phyloP scores from a whole-genome alignment of 2,888 invertebrate genomes.

The Thymelicus lineola region DNA sequence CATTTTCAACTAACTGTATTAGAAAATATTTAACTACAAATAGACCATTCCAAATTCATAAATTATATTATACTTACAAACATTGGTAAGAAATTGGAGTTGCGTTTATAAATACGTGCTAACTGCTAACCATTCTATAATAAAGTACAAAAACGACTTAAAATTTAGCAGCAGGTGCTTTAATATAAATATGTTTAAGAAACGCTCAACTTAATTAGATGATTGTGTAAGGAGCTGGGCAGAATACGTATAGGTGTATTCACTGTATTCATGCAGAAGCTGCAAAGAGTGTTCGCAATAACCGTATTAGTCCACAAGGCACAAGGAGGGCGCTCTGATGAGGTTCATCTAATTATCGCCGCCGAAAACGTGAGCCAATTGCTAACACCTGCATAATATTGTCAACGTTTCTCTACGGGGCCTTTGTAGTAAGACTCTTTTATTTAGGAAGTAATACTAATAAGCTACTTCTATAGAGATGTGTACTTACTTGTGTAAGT shows the following conservation, averaged over 20 bases:
- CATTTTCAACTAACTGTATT: too few relatives aligned
- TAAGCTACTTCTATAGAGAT: too few relatives aligned
- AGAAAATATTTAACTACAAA: too few relatives aligned
- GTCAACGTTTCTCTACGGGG: conserved; percentile 42
- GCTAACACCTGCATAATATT: conserved; percentile 62
- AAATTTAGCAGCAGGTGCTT: neutral
- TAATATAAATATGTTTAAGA: neutral
- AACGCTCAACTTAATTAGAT: conserved; percentile 20
- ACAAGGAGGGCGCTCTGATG: conserved; percentile 51
- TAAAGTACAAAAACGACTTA: neutral
- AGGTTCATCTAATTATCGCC: conserved; percentile 62
- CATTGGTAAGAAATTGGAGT: neutral
- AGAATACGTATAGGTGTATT: conserved; percentile 28
- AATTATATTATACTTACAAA: too few relatives aligned
- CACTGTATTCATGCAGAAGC: conserved; percentile 34
- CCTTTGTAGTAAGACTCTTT: conserved; percentile 8
- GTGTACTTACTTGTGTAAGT: too few relatives aligned
- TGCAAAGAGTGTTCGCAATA: conserved; percentile 42
- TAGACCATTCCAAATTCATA: too few relatives aligned
- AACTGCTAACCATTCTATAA: neutral
- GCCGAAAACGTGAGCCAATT: conserved; percentile 56
- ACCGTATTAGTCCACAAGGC: conserved; percentile 54
- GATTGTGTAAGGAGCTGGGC: neutral
- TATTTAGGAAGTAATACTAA: too few relatives aligned
- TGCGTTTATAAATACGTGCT: neutral